phyloP scores from a whole-genome alignment of 2,888 invertebrate genomes.

The Leptura quadrifasciata region DNA sequence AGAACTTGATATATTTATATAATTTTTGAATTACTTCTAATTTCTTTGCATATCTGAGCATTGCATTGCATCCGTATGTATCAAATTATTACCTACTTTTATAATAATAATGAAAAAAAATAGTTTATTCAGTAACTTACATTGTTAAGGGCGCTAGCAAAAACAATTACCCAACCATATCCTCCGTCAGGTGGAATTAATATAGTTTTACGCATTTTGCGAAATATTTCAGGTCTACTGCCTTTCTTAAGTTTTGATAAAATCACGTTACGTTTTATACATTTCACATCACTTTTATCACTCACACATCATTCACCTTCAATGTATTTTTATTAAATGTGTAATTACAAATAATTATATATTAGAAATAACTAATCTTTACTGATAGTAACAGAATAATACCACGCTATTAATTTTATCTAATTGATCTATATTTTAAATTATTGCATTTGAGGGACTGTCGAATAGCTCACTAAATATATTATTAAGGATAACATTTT shows the following conservation, averaged over 20 bases:
- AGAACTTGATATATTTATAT: too few relatives aligned
- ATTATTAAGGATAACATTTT: neutral
- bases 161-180: slow-evolving; percentile 80
- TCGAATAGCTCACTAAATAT: neutral
- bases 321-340: neutral
- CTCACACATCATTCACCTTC: neutral
- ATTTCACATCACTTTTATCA: neutral
- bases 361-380: neutral
- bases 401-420: neutral
- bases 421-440: neutral
- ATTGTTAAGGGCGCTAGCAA: slow-evolving; percentile 78
- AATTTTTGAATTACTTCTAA: too few relatives aligned
- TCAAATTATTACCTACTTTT: neutral
- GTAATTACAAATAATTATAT: neutral
- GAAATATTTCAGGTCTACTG: neutral
- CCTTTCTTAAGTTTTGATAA: neutral
- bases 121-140: slow-evolving; percentile 74
- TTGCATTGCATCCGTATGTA: neutral
- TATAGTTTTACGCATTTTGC: slow-evolving; percentile 46
- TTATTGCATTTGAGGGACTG: neutral
- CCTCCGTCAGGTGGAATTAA: slow-evolving; percentile 80
- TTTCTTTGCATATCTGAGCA: too few relatives aligned
- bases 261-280: neutral
- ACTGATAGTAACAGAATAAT: slow-evolving; percentile 5
- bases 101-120: neutral